Evolutionary conservation across 2,113 vertebrate genomes (phyloP), one percentile per base, ranked within the genome.

Genomic region (Larimichthys crocea): DNA sequence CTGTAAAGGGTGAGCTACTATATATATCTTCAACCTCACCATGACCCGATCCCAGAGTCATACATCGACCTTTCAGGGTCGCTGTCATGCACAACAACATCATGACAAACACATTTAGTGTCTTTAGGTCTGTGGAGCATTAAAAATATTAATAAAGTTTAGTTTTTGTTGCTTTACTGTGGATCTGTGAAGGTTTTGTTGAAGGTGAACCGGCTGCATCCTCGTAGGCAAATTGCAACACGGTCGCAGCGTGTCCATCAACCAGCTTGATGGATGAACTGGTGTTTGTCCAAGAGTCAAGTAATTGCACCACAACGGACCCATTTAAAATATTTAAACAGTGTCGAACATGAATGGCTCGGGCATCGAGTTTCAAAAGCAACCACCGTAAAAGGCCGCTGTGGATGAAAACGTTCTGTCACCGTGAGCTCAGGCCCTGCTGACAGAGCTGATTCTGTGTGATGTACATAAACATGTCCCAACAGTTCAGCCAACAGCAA

Each of bases 301-400:
- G 93, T 92, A 92, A 95, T 94, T 91, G 92, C 91, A 86, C 71
- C 88, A 91, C 91, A 79, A 72, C 79, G 68, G 86, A 82, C 91
- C 90, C 86, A 49, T 92, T 93, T 94, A 88, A 95, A 96, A 95
- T 94, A 95, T 95, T 96, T 94, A 95, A 94, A 86, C 74, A 50
- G 82, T 59, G 90, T 88, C 66, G 55, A 90, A 92, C 89, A 88
- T 84, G 88, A 93, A 89, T 76, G 85, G 86, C 76, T 49, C 19
- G 9, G 68, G 88, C 80, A 71, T 95, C 92, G 12, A 59, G 91
- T 95, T 94, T 95, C 94, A 90, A 88, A 93, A 91, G 83, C 88
- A 90, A 40, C 69, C 63, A n/a, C 67, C 17, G 59, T 81, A 76
- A 72, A 86, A 62, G 63, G 76, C 67, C 63, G n/a, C 56, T 49